Evolutionary conservation across 1,140 invertebrate species (phyloP).

Genomic region (Neodiprion fabricii): DNA sequence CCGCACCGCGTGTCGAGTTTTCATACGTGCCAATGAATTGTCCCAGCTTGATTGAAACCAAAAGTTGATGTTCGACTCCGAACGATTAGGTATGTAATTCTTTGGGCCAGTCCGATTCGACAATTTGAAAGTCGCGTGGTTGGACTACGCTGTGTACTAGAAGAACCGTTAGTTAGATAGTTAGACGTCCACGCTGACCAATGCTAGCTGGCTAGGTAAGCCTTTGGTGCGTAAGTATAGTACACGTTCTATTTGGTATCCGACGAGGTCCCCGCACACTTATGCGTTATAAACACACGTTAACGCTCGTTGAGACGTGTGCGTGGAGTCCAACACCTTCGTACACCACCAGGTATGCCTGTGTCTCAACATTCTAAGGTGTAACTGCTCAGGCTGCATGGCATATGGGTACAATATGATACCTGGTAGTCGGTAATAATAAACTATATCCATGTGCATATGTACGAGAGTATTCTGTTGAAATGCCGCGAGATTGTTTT

Average conservation of each 20-base stretch:
- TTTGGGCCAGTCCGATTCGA: too few species aligned
- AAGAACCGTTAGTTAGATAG: constrained; percentile 2
- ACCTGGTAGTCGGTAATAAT: background rate
- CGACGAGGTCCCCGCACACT: background rate
- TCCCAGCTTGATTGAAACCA: too few species aligned
- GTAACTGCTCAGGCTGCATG: background rate
- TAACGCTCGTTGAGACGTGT: background rate
- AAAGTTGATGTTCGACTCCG: too few species aligned
- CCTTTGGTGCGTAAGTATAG: background rate
- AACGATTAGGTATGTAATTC: too few species aligned
- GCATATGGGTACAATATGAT: too few species aligned
- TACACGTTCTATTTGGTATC: background rate
- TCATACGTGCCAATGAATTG: too few species aligned
- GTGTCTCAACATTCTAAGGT: background rate
- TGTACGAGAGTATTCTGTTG: constrained; percentile 1
- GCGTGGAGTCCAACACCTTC: background rate
- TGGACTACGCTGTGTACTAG: background rate
- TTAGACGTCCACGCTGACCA: background rate
- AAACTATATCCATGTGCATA: background rate
- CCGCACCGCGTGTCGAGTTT: too few species aligned
- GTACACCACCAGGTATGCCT: background rate
- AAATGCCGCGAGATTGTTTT: background rate
- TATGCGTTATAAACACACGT: background rate
- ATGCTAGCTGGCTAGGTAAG: background rate
- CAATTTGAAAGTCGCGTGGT: background rate